A percentile compares a stretch with the other conserved stretches of the same genome.
Conservation (phyloP, 2,888 invertebrate species). For the Ditylenchus weischeri region DNA sequence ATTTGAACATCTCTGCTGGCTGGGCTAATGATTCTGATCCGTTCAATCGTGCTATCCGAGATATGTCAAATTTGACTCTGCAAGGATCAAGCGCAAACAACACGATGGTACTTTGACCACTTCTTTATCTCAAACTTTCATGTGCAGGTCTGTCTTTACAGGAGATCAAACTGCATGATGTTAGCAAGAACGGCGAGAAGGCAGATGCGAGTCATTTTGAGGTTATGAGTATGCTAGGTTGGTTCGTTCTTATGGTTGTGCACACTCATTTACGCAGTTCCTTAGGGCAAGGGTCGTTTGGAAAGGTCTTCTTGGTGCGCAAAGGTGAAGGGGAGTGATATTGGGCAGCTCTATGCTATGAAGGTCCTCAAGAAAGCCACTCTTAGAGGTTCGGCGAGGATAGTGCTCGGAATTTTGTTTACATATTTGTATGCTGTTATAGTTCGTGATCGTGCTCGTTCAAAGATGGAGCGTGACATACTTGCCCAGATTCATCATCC, state of each 20-base stretch:
- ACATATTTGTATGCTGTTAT: slow-evolving; percentile 14
- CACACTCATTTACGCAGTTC: too few species aligned
- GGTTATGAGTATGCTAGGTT: slow-evolving; percentile 86
- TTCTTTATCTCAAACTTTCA: too few species aligned
- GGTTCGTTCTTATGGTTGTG: slow-evolving; percentile 12
- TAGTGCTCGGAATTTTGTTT: too few species aligned
- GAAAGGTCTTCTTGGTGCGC: slow-evolving; percentile 79
- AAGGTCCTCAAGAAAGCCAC: slow-evolving; percentile 98
- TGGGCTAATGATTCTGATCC: too few species aligned
- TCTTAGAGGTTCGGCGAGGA: slow-evolving; percentile 70
- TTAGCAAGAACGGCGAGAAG: slow-evolving; percentile 67
- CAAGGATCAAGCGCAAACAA: too few species aligned
- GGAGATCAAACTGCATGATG: slow-evolving; percentile 15
- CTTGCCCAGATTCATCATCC: slow-evolving; percentile 97
- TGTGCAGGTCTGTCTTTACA: too few species aligned
- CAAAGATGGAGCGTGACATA: slow-evolving; percentile 98
- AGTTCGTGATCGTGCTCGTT: slow-evolving; percentile 72
- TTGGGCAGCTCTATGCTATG: slow-evolving; percentile 95
- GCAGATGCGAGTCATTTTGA: slow-evolving; percentile 95
- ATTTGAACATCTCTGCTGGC: too few species aligned
- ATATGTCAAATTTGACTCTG: too few species aligned
- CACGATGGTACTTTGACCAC: too few species aligned
- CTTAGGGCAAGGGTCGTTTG: slow-evolving; percentile 64
- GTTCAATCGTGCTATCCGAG: too few species aligned
- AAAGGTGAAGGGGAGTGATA: slow-evolving; percentile 88